These are phyloP conservation scores for Gallinago solitaria DNA, from an alignment of 2,797 vertebrate genomes.

Conservation along the genomic window DNA sequence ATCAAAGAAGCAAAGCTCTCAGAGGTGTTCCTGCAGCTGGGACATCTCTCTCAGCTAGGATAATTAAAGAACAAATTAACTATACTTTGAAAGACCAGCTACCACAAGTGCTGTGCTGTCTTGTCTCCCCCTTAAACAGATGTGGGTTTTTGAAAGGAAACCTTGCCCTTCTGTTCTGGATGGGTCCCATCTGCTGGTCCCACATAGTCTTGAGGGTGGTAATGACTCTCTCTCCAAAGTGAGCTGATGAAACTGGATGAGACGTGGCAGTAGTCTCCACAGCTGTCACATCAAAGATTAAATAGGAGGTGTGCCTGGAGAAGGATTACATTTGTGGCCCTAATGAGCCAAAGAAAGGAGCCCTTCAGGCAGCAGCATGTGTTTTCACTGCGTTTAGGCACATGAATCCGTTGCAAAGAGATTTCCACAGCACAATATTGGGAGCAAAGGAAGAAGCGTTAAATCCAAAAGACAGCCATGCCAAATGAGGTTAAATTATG, in stretches of 20 bases:
- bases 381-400: background rate
- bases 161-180: background rate
- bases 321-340: background rate
- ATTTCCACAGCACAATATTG: background rate
- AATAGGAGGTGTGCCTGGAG: background rate
- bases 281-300: background rate
- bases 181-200: background rate
- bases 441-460: background rate
- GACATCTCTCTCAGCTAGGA: background rate
- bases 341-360: background rate
- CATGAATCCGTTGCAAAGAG: background rate
- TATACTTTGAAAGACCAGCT: background rate
- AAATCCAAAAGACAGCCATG: background rate
- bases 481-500: background rate
- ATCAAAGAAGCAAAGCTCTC: background rate
- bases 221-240: background rate
- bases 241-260: background rate
- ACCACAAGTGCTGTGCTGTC: background rate
- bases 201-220: background rate
- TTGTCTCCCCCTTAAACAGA: accelerated
- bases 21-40: background rate
- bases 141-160: background rate
- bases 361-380: background rate
- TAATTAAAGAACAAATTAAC: background rate
- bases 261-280: background rate